These are phyloP conservation scores for Papilio polytes DNA, from an alignment of 1,140 invertebrate genomes.

Conservation along the genomic window DNA sequence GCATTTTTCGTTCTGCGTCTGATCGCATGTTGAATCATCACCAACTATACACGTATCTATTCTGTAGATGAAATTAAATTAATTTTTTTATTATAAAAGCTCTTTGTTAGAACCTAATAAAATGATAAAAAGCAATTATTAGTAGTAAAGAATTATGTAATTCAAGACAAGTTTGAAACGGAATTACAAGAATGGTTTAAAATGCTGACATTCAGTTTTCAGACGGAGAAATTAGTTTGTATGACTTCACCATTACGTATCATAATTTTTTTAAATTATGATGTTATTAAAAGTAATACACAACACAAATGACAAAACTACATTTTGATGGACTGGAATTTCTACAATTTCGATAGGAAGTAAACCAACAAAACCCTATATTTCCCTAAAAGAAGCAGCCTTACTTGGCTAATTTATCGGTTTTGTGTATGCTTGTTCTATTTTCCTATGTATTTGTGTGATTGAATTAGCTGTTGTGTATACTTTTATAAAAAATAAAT, in stretches of 20 bases:
- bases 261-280: neutral
- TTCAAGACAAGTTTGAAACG: neutral
- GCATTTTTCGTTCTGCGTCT: conserved; percentile 93
- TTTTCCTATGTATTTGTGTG: too few relatives aligned
- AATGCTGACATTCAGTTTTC: neutral
- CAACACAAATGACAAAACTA: too few relatives aligned
- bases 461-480: too few relatives aligned
- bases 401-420: too few relatives aligned
- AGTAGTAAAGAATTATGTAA: neutral
- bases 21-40: conserved; percentile 95
- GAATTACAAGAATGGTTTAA: neutral
- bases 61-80: conserved; percentile 69
- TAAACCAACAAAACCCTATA: too few relatives aligned
- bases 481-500: too few relatives aligned
- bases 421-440: too few relatives aligned
- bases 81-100: neutral
- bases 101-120: neutral
- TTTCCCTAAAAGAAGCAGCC: too few relatives aligned
- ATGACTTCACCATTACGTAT: neutral
- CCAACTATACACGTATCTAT: conserved; percentile 98
- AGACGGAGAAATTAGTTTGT: neutral
- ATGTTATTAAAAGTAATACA: too few relatives aligned
- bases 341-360: too few relatives aligned
- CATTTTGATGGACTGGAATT: too few relatives aligned
- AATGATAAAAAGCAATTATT: neutral